Percentiles rank a stretch among this genome's conserved stretches.
Conservation (phyloP, 2,797 vertebrate species). For the Pangasius krempfi region DNA sequence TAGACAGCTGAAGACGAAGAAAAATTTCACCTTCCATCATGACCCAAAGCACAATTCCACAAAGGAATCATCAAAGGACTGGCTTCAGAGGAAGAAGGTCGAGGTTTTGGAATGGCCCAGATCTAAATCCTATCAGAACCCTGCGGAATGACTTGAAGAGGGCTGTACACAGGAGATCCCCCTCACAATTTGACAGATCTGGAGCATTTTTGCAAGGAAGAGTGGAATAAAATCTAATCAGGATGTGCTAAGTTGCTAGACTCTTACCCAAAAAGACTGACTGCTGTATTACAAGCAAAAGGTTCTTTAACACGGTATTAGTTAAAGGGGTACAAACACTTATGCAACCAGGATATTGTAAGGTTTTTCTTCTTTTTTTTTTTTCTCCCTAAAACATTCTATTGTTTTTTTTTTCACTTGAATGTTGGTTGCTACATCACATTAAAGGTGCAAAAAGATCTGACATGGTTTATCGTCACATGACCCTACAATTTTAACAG, state of each 20-base stretch:
- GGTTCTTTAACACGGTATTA: neutral
- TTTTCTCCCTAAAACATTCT: neutral
- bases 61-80: neutral
- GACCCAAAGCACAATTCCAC: neutral
- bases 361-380: neutral
- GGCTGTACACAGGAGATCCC: conserved; percentile 2
- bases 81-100: neutral
- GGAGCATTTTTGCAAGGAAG: neutral
- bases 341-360: neutral
- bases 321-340: neutral
- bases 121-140: neutral
- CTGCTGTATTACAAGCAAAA: neutral
- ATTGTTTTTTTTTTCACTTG: too few relatives aligned
- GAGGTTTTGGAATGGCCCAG: neutral
- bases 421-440: too few relatives aligned
- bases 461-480: too few relatives aligned
- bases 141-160: neutral
- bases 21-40: neutral
- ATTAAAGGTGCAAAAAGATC: too few relatives aligned
- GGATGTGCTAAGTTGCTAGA: neutral
- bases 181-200: neutral
- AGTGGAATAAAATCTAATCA: neutral
- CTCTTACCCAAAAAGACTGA: neutral
- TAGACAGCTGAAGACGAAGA: too few relatives aligned
- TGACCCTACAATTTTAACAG: too few relatives aligned